Evolutionary conservation across 2,888 invertebrate genomes (phyloP), one percentile per base, ranked within the genome.

Genomic region (Temnothorax ravouxi): DNA sequence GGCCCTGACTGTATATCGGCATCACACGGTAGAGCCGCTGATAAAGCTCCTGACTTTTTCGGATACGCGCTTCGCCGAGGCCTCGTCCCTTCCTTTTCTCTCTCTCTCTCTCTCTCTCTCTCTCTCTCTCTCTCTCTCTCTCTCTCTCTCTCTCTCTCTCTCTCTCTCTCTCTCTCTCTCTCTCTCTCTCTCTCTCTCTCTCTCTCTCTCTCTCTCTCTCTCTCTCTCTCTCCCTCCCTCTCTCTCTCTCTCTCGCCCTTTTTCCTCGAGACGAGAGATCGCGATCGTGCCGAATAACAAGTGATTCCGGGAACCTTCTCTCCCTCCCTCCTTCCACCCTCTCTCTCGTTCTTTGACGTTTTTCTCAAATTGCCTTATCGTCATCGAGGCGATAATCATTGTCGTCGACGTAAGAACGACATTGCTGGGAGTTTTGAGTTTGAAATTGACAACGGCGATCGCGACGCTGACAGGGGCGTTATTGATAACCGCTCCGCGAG

Each of bases 1-100:
- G 94, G 93, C 93, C 93, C 93, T 93, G 94, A 93, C 91, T 83
- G 72, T 83, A 80, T 71, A 80, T 71, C 79, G 29, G 71, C 44
- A n/a, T 1, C 18, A n/a, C 44, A 29, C 34, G 29, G 29, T 29
- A 29, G 29, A 71, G 67, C 54, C 41, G 71, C 34, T 69, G 71
- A 80, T 80, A 59, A 50, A 71, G 38, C 29, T 67, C 69, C 34
- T 11, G 56, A 18, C 29, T 47, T 59, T 71, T 71, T 80, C 38
- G 59, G 34, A 69, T 69, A 69, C 67, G 69, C 77, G 54, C n/a
- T 6, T 38, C 25, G 5, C 15, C 29, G 59, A 21, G 11, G 18
- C 11, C 44, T 56, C 18, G 29, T 38, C n/a, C n/a, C 62, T 38
- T 18, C 38, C 75, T 61, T 66, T 25, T 25, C 61, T 29, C 11